Evolutionary conservation across 2,888 invertebrate species (phyloP).

Genomic region (Cephus nigrinus): DNA sequence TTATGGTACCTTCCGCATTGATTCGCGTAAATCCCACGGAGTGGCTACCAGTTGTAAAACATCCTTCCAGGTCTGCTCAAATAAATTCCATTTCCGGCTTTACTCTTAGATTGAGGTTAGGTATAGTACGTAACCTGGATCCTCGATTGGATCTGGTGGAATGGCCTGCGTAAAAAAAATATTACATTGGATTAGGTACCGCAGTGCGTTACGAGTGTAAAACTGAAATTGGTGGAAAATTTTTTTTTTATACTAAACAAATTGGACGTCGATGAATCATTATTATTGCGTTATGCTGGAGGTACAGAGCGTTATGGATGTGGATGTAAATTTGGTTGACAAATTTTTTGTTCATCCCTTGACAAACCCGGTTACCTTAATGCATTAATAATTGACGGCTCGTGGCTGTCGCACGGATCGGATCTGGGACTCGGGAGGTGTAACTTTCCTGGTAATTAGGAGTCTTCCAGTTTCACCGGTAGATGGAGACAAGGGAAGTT

Average conservation of each 20-base stretch:
- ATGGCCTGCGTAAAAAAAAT: background rate
- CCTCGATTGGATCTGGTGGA: background rate
- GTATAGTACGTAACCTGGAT: background rate
- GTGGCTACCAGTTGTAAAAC: conserved; percentile 27
- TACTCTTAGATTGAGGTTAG: background rate
- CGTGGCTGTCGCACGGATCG: background rate
- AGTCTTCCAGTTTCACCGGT: conserved; percentile 22
- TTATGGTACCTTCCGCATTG: conserved; percentile 44
- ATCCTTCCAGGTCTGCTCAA: background rate
- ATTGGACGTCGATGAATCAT: background rate
- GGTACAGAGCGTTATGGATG: background rate
- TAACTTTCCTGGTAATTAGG: background rate
- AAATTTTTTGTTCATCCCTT: background rate
- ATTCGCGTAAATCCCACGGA: conserved; percentile 44
- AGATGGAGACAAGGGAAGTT: conserved; percentile 50
- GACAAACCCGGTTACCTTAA: background rate
- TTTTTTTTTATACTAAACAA: background rate
- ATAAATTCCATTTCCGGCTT: conserved; percentile 8
- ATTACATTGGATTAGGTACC: background rate
- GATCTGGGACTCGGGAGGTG: background rate
- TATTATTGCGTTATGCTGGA: background rate
- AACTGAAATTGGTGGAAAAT: background rate
- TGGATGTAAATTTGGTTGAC: background rate
- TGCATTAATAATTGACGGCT: background rate
- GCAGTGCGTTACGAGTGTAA: background rate